Base-by-base conservation (phyloP, 1,140 invertebrate species). In the Bilobella aurantiaca region DNA sequence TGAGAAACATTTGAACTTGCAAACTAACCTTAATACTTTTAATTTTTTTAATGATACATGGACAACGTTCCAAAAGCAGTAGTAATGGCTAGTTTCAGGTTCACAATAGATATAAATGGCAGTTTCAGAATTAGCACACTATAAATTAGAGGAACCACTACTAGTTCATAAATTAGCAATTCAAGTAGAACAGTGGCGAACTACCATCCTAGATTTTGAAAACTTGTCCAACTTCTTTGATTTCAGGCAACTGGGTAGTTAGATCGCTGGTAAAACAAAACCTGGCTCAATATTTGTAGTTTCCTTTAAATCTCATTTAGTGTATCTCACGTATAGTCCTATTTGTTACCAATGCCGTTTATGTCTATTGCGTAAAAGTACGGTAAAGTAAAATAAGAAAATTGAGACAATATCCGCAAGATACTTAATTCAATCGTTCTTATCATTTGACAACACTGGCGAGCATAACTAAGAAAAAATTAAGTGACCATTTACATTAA, bases 221-320 rank as follows among this genome's bases (percentile, higher is more conserved):
- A 3, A 62, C 30, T 58, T 8, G 3, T 31, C 57, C 57, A 18
- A 34, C 27, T 37, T 37, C 59, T 31, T 78, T 73, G 72, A 84
- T 81, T 34, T 76, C 77, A 21, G 82, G 71, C 58, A 85, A 79
- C 70, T 83, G 80, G 25, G 77, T 80, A 34, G 79, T 76, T 46
- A 84, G 3, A 21, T 63, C 3, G 14, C 46, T 42, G 30, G 14
- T 16, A 49, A 21, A 14, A 21, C 34, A n/a, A n/a, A 56, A n/a
- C n/a, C n/a, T n/a, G n/a, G n/a, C n/a, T n/a, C n/a, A n/a, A n/a
- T n/a, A n/a, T n/a, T n/a, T n/a, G n/a, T n/a, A 14, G 5, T 56
- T 5, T 12, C 49, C 12, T 21, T 56, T 21, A n/a, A 14, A 21
- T 21, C 18, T 56, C 5, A 8, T 56, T 21, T 27, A 56, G 21